Conservation (phyloP, 2,888 invertebrate genomes). For the Sycophila texana region DNA sequence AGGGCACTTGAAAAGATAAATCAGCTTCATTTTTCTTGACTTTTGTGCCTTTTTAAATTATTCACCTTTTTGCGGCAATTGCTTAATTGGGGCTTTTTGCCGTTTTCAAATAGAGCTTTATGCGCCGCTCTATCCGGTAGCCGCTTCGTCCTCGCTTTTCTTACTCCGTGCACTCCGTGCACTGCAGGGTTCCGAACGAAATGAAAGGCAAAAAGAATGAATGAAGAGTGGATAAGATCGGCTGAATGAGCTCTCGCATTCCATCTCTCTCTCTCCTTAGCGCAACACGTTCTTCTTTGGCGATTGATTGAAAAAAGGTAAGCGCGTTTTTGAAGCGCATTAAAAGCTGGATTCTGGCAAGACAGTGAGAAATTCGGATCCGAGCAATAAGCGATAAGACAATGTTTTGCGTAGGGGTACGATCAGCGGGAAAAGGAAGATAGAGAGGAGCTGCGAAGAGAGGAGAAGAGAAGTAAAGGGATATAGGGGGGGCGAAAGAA, state of each 20-base stretch:
- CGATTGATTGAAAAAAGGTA: neutral
- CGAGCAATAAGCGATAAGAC: slow-evolving; percentile 50
- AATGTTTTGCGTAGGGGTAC: slow-evolving; percentile 46
- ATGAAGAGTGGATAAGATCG: too few relatives aligned
- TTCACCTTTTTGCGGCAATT: too few relatives aligned
- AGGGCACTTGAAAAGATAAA: slow-evolving; percentile 39
- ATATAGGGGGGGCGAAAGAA: neutral
- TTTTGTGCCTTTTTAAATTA: slow-evolving; percentile 37
- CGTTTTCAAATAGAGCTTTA: too few relatives aligned
- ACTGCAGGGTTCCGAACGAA: slow-evolving; percentile 18
- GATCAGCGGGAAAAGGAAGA: slow-evolving; percentile 1
- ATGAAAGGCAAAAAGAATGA: slow-evolving; percentile 35
- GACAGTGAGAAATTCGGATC: slow-evolving; percentile 49
- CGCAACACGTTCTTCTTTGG: too few relatives aligned
- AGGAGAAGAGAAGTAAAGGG: neutral
- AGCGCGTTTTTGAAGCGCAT: slow-evolving; percentile 36
- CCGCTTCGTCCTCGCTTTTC: slow-evolving; percentile 38
- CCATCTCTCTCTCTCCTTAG: too few relatives aligned
- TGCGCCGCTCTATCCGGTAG: too few relatives aligned
- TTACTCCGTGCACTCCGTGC: neutral
- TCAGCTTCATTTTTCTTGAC: slow-evolving; percentile 31
- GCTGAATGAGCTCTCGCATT: too few relatives aligned
- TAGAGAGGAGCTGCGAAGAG: slow-evolving; percentile 6
- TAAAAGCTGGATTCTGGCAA: slow-evolving; percentile 29
- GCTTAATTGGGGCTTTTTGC: too few relatives aligned